A percentile compares a stretch with the other conserved stretches of the same genome.
Conservation (phyloP, 2,113 vertebrate genomes). For the Poeciliopsis retropinna region DNA sequence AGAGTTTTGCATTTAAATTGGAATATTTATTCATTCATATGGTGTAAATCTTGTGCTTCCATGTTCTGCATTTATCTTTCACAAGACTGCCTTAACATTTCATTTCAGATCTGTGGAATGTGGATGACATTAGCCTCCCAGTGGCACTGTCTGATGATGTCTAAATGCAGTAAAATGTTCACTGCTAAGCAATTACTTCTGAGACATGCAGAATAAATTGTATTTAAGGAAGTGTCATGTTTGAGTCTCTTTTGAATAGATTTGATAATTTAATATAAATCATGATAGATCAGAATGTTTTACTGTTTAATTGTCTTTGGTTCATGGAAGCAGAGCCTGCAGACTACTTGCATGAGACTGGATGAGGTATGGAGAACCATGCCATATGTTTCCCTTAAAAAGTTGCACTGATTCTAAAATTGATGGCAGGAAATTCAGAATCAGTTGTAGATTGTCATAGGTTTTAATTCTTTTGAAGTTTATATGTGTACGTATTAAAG, state of each 20-base stretch:
- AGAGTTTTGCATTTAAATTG: conserved; percentile 82
- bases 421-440: too few species aligned
- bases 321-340: not conserved
- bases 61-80: conserved; percentile 68
- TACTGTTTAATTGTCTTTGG: not conserved
- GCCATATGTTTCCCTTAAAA: not conserved
- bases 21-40: conserved; percentile 72
- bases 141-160: conserved; percentile 43
- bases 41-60: conserved; percentile 69
- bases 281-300: not conserved
- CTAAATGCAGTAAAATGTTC: conserved; percentile 45
- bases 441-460: too few species aligned
- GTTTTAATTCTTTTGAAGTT: not conserved
- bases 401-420: not conserved
- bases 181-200: conserved; percentile 34
- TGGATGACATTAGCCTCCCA: conserved; percentile 55
- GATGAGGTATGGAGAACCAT: too few species aligned
- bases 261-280: conserved; percentile 28
- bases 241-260: conserved; percentile 34
- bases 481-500: not conserved
- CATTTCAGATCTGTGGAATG: conserved; percentile 37
- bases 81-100: conserved; percentile 52
- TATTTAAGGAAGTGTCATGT: conserved; percentile 46
- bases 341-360: not conserved
- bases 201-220: conserved; percentile 44